Evolutionary conservation across 2,797 vertebrate genomes (phyloP), one percentile per base, ranked within the genome.

Genomic region (Ptychadena robeensis): DNA sequence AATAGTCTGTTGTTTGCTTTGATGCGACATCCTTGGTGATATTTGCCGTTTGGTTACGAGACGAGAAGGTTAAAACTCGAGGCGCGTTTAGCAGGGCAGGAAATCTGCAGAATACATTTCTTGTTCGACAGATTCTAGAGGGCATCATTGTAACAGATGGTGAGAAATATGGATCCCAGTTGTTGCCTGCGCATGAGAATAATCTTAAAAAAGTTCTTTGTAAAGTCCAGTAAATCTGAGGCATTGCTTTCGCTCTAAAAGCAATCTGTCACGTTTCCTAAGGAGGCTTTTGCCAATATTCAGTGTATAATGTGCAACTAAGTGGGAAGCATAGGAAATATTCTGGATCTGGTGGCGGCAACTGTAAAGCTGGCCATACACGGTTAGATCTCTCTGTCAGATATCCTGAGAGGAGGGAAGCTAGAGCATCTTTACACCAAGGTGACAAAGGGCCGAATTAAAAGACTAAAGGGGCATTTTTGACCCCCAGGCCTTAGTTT

Each of bases 111-210:
- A 81, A 80, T 65, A 65, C 53, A 48, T 74, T 80, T 74, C 82
- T 84, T 69, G 82, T 80, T 73, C 27, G 31, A 80, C 82, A 80
- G 73, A 76, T 80, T 80, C 78, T 85, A 66, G 82, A 85, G 82
- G 77, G 82, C 78, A 80, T 80, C 82, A 38, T 14, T 38, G 53
- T 34, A 85, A 65, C 82, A 85, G 82, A 85, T 85, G 82, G 82
- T 27, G 78, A 80, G 69, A 76, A 80, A 81, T 76, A 80, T 34
- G 78, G 74, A 31, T 80, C 82, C 72, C 78, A 76, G 82, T 80
- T 71, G 82, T 66, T 80, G n/a, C n/a, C 53, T 34, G 57, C 32
- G 38, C 38, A 76, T 31, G 53, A 76, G 78, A 75, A 59, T 65
- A 30, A 35, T 34, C 48, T 53, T 71, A 30, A 68, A 69, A n/a